Evolutionary conservation across 2,888 invertebrate species (phyloP).

Genomic region (Brenthis ino): DNA sequence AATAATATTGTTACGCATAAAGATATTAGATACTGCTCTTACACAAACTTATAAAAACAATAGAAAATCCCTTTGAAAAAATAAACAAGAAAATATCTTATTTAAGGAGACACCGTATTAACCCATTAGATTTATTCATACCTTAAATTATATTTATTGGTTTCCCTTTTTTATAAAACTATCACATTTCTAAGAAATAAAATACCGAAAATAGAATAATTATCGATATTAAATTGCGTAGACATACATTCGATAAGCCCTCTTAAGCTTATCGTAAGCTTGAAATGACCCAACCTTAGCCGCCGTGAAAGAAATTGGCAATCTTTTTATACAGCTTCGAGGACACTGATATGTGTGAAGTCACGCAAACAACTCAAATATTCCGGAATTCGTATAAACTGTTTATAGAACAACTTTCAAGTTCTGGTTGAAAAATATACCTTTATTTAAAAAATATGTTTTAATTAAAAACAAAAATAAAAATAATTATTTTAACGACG

Average conservation of each 20-base stretch:
- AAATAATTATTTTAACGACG: no score
- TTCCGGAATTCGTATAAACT: slow-evolving; percentile 1
- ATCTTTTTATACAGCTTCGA: slow-evolving; percentile 25
- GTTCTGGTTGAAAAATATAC: not conserved
- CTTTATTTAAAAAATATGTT: no score
- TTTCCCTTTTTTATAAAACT: not conserved
- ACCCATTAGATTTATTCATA: not conserved
- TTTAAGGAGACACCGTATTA: slow-evolving; percentile 10
- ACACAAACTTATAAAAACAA: not conserved
- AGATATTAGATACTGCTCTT: not conserved
- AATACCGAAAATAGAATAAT: slow-evolving; percentile 4
- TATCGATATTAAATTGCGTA: not conserved
- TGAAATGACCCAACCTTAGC: slow-evolving; percentile 15
- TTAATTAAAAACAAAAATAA: no score
- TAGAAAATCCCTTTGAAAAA: slow-evolving; percentile 1
- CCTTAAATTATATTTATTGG: slow-evolving; percentile 10
- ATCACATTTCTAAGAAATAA: not conserved
- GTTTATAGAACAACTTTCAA: slow-evolving; percentile 1
- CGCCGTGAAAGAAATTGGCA: slow-evolving; percentile 26
- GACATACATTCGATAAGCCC: not conserved
- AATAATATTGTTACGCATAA: no score
- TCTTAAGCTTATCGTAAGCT: slow-evolving; percentile 22
- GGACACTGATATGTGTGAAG: slow-evolving; percentile 18
- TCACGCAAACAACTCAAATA: slow-evolving; percentile 18
- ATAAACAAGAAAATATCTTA: slow-evolving; percentile 16